These are phyloP conservation scores for Ditylenchus dipsaci DNA, from an alignment of 1,140 invertebrate genomes.

Conservation along the genomic window DNA sequence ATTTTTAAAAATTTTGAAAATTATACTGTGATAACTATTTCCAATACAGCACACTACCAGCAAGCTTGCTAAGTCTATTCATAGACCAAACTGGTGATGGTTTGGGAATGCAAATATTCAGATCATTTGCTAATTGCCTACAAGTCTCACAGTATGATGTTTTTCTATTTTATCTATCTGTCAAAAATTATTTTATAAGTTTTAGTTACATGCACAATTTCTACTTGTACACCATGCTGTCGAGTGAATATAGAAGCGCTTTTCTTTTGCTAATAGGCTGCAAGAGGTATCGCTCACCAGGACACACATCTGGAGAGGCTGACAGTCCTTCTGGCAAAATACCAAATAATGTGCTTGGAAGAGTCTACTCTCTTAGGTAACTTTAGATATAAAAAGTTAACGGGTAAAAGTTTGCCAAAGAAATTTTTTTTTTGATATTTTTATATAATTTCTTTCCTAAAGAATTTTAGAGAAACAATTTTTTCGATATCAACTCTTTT, in stretches of 20 bases:
- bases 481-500: too few relatives aligned
- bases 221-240: constrained; percentile 47
- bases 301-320: not conserved
- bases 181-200: not conserved
- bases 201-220: constrained; percentile 54
- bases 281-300: constrained; percentile 11
- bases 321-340: constrained; percentile 21
- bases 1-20: not conserved
- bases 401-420: too few relatives aligned
- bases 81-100: constrained; percentile 26
- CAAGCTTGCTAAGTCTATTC: constrained; percentile 32
- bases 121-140: constrained; percentile 51
- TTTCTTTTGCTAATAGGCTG: constrained; percentile 35
- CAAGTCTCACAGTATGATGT: constrained; percentile 47
- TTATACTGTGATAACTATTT: not conserved
- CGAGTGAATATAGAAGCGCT: constrained; percentile 46
- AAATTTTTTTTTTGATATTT: too few relatives aligned
- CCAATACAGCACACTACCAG: constrained; percentile 38
- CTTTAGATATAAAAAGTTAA: too few relatives aligned
- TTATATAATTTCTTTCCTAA: too few relatives aligned
- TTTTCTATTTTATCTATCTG: not conserved
- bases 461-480: too few relatives aligned
- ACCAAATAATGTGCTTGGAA: constrained; percentile 14
- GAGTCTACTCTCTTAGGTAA: constrained; percentile 3
- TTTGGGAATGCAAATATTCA: constrained; percentile 46